These are phyloP conservation scores for Cataglyphis rosenhaueri DNA, from an alignment of 2,888 invertebrate genomes.

Conservation along the genomic window DNA sequence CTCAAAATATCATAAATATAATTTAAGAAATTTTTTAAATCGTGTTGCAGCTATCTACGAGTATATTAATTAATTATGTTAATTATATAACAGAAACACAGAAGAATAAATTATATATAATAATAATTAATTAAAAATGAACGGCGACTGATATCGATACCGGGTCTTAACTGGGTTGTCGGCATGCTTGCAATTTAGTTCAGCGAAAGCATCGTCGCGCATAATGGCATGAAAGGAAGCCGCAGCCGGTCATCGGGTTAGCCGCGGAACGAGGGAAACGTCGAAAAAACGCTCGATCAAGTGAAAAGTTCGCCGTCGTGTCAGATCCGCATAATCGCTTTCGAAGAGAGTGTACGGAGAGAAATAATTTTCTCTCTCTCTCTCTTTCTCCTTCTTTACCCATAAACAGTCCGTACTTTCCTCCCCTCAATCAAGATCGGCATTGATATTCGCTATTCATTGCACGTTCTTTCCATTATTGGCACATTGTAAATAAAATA, in stretches of 20 bases:
- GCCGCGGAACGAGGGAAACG: constrained; percentile 7
- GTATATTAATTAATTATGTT: no score
- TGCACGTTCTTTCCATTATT: constrained; percentile 81
- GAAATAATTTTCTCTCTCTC: constrained; percentile 10
- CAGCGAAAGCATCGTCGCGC: constrained; percentile 16
- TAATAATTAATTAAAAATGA: background rate
- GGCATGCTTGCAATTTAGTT: constrained; percentile 17
- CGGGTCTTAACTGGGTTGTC: background rate
- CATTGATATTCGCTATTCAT: constrained; percentile 77
- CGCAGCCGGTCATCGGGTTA: constrained; percentile 7
- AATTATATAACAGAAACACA: background rate
- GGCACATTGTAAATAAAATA: constrained; percentile 79
- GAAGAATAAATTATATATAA: background rate
- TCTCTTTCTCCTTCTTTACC: background rate
- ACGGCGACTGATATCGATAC: background rate
- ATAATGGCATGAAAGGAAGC: constrained; percentile 9
- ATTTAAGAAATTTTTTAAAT: background rate
- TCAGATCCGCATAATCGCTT: background rate
- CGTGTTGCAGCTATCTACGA: background rate
- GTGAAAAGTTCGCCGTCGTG: constrained; percentile 16
- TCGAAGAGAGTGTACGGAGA: background rate
- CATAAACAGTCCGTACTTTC: constrained; percentile 61
- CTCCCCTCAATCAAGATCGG: constrained; percentile 66
- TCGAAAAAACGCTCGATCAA: constrained; percentile 16
- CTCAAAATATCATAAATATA: background rate